Evolutionary conservation across 2,797 vertebrate species (phyloP), one percentile per base, ranked within the genome.

Genomic region (Florisuga fusca): DNA sequence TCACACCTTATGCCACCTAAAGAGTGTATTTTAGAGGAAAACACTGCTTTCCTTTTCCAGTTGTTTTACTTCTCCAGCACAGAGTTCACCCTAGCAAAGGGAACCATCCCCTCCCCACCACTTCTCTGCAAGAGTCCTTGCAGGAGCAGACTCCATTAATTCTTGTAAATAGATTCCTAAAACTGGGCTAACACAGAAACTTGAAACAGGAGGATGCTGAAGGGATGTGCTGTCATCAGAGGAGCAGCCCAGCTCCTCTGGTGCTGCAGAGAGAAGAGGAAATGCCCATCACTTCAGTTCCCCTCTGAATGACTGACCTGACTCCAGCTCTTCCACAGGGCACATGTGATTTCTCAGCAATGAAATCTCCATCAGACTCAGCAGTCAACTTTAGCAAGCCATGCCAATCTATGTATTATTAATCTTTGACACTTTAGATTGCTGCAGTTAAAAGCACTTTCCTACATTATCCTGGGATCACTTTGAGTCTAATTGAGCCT

Each of bases 391-490:
- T 50, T 1, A 57, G 87, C 23, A 66, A 78, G 76, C 63, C 62
- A 91, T 41, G 79, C 66, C 71, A 67, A 57, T 33, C 91, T 63
- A 81, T 89, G 51, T 76, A 94, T 94, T 92, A 95, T 94, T 94
- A 94, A 88, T 91, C 87, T 81, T 85, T 90, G 81, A 96, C 94
- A 84, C 89, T 94, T 83, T 5, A 66, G 76, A 89, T 81, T 2
- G 0, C 46, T 50, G 53, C 54, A 86, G 91, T 88, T 96, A 93
- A 95, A 97, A 95, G 91, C 91, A 88, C 59, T 88, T 94, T 80
- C 74, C n/a, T 92, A 89, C 29, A 46, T 94, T 94, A 78, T 38
- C 58, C 43, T 21, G 62, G 62, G 76, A 78, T 85, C 41, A 13
- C 79, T 94, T 27, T 23, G 58, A 75, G 51, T 63, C 83, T 90